Evolutionary conservation across 2,797 vertebrate species (phyloP).

Genomic region (Lemur catta): DNA sequence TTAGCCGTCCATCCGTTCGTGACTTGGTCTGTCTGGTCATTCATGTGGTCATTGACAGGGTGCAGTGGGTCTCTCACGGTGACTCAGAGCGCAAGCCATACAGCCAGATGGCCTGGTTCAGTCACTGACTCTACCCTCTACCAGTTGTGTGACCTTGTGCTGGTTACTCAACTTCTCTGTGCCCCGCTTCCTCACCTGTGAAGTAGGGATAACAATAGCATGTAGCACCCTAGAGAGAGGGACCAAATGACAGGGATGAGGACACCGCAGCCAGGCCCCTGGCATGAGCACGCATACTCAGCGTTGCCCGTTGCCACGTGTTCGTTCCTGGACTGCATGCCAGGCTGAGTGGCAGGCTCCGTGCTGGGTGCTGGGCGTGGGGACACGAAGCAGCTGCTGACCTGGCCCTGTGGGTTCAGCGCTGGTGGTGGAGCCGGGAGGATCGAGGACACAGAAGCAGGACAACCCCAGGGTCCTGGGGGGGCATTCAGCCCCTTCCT

Average conservation of each 20-base stretch:
- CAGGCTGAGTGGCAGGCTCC: not conserved
- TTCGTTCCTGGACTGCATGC: accelerated
- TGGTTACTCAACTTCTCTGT: not conserved
- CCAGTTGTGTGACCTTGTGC: not conserved
- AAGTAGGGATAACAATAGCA: too few relatives aligned
- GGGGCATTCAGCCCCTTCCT: not conserved
- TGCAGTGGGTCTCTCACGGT: not conserved
- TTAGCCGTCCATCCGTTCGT: not conserved
- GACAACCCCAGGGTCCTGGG: not conserved
- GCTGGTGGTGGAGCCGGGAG: not conserved
- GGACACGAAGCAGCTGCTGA: not conserved
- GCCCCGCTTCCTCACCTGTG: not conserved
- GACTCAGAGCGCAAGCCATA: not conserved
- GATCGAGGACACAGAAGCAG: not conserved
- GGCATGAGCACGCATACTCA: not conserved
- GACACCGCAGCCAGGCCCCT: not conserved
- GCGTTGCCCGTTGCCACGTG: not conserved
- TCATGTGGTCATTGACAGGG: not conserved
- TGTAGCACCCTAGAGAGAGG: not conserved
- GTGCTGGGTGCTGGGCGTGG: not conserved
- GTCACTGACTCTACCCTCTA: accelerated
- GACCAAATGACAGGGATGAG: not conserved
- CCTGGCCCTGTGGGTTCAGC: not conserved
- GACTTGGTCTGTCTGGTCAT: not conserved
- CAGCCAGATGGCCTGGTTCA: not conserved